Conservation (phyloP, 2,113 vertebrate genomes). For the Leptocoma aspasia region DNA sequence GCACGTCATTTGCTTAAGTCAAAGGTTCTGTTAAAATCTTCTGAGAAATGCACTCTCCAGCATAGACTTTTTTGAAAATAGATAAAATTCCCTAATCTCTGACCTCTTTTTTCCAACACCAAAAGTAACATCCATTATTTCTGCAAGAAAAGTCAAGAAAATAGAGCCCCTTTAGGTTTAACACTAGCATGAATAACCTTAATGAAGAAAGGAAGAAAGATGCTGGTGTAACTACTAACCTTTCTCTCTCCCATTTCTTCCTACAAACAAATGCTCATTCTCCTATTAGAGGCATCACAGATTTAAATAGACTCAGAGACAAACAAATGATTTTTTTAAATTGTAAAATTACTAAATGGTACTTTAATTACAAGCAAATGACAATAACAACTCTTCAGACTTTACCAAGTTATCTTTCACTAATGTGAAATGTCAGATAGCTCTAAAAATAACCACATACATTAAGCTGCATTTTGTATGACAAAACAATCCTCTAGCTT, state of each 20-base stretch:
- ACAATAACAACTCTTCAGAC: not conserved
- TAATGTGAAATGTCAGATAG: not conserved
- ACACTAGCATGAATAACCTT: not conserved
- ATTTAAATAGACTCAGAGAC: not conserved
- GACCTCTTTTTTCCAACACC: not conserved
- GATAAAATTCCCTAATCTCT: not conserved
- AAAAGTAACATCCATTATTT: not conserved
- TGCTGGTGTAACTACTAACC: not conserved
- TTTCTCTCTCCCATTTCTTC: not conserved
- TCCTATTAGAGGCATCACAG: not conserved
- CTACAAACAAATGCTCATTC: not conserved
- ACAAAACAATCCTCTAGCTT: not conserved
- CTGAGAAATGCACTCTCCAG: not conserved
- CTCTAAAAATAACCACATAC: not conserved
- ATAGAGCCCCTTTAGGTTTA: not conserved
- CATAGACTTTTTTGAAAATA: not conserved
- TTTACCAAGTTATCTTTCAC: not conserved
- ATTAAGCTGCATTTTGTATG: not conserved
- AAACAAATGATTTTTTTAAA: not conserved
- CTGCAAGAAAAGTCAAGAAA: not conserved
- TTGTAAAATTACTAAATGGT: not conserved
- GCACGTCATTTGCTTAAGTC: not conserved
- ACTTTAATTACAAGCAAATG: not conserved
- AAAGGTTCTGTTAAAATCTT: not conserved
- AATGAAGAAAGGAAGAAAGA: not conserved